Percentiles rank a stretch among this genome's conserved stretches.
phyloP scores from a whole-genome alignment of 2,113 vertebrate species.

The Pseudopodoces humilis region DNA sequence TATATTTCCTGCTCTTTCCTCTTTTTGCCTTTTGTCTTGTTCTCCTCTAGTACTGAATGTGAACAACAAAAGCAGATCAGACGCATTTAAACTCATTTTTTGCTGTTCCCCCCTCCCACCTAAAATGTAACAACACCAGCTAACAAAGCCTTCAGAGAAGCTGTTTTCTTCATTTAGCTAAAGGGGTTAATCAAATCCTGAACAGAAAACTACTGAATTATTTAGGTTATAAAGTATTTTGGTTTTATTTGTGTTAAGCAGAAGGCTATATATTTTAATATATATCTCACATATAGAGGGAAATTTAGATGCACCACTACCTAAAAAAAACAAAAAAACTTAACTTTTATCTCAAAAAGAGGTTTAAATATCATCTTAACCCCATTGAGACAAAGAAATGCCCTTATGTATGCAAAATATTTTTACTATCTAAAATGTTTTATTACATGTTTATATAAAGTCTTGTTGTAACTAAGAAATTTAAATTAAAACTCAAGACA shows the following conservation, averaged over 20 bases:
- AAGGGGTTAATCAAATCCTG: neutral
- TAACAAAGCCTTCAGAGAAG: neutral
- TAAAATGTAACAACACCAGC: neutral
- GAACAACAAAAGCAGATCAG: neutral
- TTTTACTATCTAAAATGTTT: neutral
- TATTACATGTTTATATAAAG: neutral
- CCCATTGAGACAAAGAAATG: neutral
- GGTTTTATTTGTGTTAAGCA: neutral
- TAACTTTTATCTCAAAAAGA: neutral
- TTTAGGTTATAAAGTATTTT: neutral
- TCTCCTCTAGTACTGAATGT: neutral
- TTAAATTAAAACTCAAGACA: neutral
- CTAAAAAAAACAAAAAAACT: neutral
- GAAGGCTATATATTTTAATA: neutral
- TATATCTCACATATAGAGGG: neutral
- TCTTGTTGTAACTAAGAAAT: neutral
- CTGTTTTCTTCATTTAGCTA: neutral
- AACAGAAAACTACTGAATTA: neutral
- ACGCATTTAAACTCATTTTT: neutral
- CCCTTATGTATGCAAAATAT: neutral
- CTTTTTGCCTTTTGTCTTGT: neutral
- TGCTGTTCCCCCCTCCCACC: rapidly evolving
- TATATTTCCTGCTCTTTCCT: neutral
- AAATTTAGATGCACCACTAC: neutral
- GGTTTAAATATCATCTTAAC: neutral